A percentile compares a stretch with the other conserved stretches of the same genome.
Evolutionary conservation across 2,113 vertebrate genomes (phyloP).

Genomic region (Archilochus colubris): DNA sequence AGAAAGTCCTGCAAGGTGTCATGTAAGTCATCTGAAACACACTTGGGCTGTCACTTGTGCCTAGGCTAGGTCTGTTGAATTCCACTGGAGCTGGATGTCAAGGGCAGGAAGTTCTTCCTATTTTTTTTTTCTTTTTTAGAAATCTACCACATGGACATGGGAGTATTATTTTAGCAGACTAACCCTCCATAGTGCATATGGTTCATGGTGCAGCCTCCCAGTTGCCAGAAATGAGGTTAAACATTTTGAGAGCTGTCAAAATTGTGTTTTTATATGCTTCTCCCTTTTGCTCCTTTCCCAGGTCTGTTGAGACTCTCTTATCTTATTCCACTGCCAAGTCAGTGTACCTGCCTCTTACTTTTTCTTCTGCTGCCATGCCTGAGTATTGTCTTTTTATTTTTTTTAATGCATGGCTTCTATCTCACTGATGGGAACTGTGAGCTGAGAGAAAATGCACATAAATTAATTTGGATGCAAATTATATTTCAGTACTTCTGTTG

Average conservation of each 20-base stretch:
- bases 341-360: not conserved
- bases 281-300: not conserved
- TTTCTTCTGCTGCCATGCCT: not conserved
- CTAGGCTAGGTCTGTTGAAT: not conserved
- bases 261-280: not conserved
- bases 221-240: not conserved
- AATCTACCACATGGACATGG: too few species aligned
- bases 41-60: conserved; percentile 40
- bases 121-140: not conserved
- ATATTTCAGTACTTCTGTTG: not conserved
- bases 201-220: not conserved
- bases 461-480: not conserved
- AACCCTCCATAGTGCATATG: not conserved
- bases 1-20: conserved; percentile 98
- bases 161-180: not conserved
- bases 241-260: not conserved
- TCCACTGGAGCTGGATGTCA: not conserved
- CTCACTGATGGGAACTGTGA: not conserved
- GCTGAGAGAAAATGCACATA: not conserved
- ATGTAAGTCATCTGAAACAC: conserved; percentile 87
- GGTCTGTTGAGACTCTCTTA: not conserved
- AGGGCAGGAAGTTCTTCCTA: not conserved
- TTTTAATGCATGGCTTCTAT: not conserved
- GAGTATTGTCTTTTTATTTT: not conserved
- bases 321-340: not conserved